These are phyloP conservation scores for Apteryx mantelli DNA, from an alignment of 2,113 vertebrate species.

Conservation along the genomic window DNA sequence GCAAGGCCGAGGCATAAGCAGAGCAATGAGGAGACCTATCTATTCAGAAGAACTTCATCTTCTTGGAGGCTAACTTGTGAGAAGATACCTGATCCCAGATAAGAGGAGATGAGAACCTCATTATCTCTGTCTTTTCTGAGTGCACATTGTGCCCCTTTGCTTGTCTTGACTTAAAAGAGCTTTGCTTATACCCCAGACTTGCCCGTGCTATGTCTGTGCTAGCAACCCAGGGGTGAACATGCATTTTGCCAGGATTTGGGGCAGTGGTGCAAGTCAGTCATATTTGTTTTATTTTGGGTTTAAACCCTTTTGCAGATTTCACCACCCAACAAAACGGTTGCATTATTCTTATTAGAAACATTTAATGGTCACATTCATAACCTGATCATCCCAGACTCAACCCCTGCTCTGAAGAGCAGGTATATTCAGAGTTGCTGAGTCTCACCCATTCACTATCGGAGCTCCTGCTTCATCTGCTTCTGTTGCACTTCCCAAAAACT, in stretches of 20 bases:
- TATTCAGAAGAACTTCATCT: not conserved
- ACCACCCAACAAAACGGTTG: not conserved
- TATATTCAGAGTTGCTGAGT: not conserved
- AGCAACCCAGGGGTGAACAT: accelerated
- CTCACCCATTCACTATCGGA: not conserved
- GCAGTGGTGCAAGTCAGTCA: not conserved
- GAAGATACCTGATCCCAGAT: not conserved
- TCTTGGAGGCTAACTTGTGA: not conserved
- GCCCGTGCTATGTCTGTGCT: not conserved
- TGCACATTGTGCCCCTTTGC: not conserved
- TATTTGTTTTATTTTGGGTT: not conserved
- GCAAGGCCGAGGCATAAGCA: not conserved
- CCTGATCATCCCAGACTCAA: not conserved
- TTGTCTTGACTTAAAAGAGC: not conserved
- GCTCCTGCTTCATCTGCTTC: not conserved
- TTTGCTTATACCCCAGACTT: not conserved
- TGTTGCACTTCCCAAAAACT: not conserved
- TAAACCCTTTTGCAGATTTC: not conserved
- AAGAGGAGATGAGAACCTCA: not conserved
- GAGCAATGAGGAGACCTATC: not conserved
- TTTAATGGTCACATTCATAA: not conserved
- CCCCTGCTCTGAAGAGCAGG: not conserved
- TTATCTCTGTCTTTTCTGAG: not conserved
- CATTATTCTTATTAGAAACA: not conserved
- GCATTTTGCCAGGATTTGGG: not conserved